Percentiles rank a stretch among this genome's conserved stretches.
phyloP scores from a whole-genome alignment of 2,888 invertebrate genomes.

The Lagria hirta region DNA sequence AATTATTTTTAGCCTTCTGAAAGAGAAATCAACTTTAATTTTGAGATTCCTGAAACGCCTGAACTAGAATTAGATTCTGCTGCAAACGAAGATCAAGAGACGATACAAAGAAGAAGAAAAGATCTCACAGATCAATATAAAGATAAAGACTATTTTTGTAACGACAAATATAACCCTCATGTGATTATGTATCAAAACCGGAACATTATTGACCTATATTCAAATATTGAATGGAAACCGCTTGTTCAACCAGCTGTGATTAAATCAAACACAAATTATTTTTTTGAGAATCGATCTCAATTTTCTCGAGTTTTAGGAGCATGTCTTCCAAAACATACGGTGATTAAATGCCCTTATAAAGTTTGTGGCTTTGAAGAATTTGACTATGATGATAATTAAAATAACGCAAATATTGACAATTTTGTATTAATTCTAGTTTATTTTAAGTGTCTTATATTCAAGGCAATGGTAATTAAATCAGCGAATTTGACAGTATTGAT shows the following conservation, averaged over 20 bases:
- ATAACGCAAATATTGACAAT: slow-evolving; percentile 6
- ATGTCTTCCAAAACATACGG: slow-evolving; percentile 22
- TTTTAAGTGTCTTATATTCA: slow-evolving; percentile 5
- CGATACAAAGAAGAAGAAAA: no score
- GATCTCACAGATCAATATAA: no score
- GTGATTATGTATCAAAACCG: slow-evolving; percentile 29
- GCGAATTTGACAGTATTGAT: slow-evolving; percentile 13
- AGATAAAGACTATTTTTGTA: not conserved
- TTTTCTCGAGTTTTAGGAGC: slow-evolving; percentile 28
- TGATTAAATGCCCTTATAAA: slow-evolving; percentile 6
- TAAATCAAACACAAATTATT: slow-evolving; percentile 17
- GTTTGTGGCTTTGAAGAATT: slow-evolving; percentile 27
- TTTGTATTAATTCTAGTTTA: no score
- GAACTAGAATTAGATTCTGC: not conserved
- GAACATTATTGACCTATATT: slow-evolving; percentile 30
- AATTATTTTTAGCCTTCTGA: no score
- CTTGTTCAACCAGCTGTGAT: slow-evolving; percentile 8
- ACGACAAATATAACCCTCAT: not conserved
- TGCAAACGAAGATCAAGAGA: not conserved
- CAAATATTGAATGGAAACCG: slow-evolving; percentile 18
- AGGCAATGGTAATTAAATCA: slow-evolving; percentile 6
- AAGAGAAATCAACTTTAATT: no score
- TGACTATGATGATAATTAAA: slow-evolving; percentile 13
- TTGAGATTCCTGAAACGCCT: no score
- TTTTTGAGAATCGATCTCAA: slow-evolving; percentile 33